Percentiles rank a stretch among this genome's conserved stretches.
These are phyloP conservation scores for Suncus etruscus DNA, from an alignment of 2,113 vertebrate genomes.

Conservation along the genomic window DNA sequence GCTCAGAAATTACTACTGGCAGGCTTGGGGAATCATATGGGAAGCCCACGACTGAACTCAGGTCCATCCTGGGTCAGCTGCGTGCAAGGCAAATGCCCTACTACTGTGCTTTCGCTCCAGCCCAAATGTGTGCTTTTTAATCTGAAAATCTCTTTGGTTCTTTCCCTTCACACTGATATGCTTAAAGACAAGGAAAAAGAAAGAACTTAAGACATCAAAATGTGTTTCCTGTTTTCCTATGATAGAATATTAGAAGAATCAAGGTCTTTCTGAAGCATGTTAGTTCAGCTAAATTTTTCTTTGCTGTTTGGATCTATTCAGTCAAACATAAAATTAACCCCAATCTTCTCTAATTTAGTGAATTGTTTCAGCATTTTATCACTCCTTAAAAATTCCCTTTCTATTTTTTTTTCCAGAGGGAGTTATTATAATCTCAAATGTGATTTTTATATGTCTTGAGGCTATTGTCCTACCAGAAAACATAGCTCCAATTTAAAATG, in stretches of 20 bases:
- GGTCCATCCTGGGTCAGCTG: too few relatives aligned
- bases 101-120: too few relatives aligned
- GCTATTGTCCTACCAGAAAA: constrained; percentile 34
- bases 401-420: not conserved
- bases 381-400: constrained; percentile 20
- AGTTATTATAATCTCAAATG: constrained; percentile 17
- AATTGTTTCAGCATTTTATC: constrained; percentile 45
- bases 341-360: constrained; percentile 52
- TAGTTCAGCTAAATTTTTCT: constrained; percentile 33
- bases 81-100: too few relatives aligned
- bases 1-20: too few relatives aligned
- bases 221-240: not conserved
- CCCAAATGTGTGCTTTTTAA: too few relatives aligned
- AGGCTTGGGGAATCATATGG: too few relatives aligned
- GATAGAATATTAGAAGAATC: not conserved
- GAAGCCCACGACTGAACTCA: too few relatives aligned
- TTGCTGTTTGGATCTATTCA: constrained; percentile 15
- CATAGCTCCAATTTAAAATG: constrained; percentile 47
- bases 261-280: constrained; percentile 10
- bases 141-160: not conserved
- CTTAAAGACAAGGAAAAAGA: not conserved
- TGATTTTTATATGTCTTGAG: constrained; percentile 38
- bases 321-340: constrained; percentile 53
- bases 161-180: constrained; percentile 18
- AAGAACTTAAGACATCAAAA: not conserved